A percentile compares a stretch with the other conserved stretches of the same genome.
phyloP scores from a whole-genome alignment of 1,140 invertebrate genomes.

The Euschistus heros region DNA sequence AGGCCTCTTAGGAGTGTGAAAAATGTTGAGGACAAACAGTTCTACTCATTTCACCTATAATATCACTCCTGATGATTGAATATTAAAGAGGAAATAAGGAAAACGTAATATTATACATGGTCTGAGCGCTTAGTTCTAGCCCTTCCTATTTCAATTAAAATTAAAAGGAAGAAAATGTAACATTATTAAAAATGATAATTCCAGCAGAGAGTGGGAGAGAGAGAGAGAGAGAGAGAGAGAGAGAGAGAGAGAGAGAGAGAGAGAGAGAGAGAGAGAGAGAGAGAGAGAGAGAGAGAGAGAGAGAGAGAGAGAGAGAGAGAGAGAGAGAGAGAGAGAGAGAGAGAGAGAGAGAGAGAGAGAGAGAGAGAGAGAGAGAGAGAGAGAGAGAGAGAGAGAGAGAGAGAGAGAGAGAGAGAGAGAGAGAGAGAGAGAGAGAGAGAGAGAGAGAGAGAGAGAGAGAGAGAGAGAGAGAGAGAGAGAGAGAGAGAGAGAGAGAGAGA shows the following conservation, averaged over 20 bases:
- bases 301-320: neutral
- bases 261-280: neutral
- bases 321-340: neutral
- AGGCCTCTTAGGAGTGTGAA: no score
- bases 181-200: no score
- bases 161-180: no score
- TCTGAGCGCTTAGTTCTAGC: no score
- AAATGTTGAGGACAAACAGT: no score
- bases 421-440: neutral
- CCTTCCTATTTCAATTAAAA: no score
- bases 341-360: constrained; percentile 1
- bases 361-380: neutral
- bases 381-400: constrained; percentile 11
- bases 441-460: constrained; percentile 2
- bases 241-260: neutral
- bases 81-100: no score
- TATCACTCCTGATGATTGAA: no score
- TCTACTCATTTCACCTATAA: no score
- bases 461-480: neutral
- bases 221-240: neutral
- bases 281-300: neutral
- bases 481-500: constrained; percentile 2
- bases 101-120: no score
- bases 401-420: constrained; percentile 6
- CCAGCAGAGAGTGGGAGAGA: neutral